These are phyloP conservation scores for Oryzias woworae DNA, from an alignment of 2,113 vertebrate genomes.

Conservation along the genomic window DNA sequence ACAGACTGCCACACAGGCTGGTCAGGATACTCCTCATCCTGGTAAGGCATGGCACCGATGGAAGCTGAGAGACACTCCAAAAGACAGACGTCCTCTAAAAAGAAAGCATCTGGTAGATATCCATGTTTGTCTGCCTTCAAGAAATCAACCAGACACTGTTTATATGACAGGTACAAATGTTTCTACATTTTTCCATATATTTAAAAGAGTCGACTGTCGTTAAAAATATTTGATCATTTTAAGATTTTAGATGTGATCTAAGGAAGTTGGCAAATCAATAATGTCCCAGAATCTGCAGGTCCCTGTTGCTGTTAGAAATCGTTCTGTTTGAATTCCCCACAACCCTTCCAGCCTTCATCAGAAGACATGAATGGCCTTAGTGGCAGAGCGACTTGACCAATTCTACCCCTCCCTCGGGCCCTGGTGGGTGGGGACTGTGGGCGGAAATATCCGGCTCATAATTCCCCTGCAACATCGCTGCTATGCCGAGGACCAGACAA, in stretches of 20 bases:
- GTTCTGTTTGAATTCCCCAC: background rate
- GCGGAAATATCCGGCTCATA: conserved; percentile 47
- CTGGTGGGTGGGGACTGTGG: conserved; percentile 35
- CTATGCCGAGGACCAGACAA: conserved; percentile 49
- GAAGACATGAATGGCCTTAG: conserved; percentile 28
- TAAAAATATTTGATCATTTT: no score
- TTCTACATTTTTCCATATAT: no score
- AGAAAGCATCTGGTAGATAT: conserved; percentile 1
- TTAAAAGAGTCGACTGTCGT: no score
- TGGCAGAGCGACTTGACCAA: conserved; percentile 26
- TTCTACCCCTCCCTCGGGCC: conserved; percentile 11
- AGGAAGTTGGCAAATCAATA: background rate
- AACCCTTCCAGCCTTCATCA: conserved; percentile 3
- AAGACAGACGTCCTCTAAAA: background rate
- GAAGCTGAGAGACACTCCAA: conserved; percentile 23
- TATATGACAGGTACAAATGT: conserved; percentile 1
- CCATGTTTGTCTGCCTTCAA: no score
- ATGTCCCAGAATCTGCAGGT: background rate
- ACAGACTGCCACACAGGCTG: conserved; percentile 78
- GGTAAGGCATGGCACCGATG: conserved; percentile 64
- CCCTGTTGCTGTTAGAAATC: conserved; percentile 6
- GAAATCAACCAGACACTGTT: no score
- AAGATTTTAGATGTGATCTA: no score
- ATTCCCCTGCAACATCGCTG: conserved; percentile 48
- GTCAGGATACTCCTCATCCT: conserved; percentile 67